These are phyloP conservation scores for Stratiolaelaps scimitus DNA, from an alignment of 1,140 invertebrate genomes.

Conservation along the genomic window DNA sequence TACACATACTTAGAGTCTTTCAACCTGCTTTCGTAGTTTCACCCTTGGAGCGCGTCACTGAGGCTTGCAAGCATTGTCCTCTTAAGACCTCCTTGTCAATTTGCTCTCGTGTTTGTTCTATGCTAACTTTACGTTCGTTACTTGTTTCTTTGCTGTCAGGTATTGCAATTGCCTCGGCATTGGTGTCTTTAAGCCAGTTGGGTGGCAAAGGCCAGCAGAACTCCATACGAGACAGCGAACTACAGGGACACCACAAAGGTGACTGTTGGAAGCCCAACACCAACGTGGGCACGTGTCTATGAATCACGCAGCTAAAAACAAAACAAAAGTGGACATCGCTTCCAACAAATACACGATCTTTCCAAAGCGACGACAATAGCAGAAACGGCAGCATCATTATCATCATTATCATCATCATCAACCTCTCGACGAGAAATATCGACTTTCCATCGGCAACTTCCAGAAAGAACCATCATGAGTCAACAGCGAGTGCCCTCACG, in stretches of 20 bases:
- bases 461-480: too few species aligned
- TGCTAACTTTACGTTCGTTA: background rate
- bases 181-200: slow-evolving; percentile 50
- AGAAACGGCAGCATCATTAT: too few species aligned
- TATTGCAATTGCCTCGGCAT: slow-evolving; percentile 65
- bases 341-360: too few species aligned
- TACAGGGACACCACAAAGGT: slow-evolving; percentile 3
- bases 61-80: background rate
- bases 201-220: slow-evolving; percentile 24
- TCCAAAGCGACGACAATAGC: too few species aligned
- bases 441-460: too few species aligned
- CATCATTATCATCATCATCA: too few species aligned
- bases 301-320: background rate
- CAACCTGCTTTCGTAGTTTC: too few species aligned
- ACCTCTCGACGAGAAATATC: too few species aligned
- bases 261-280: slow-evolving; percentile 27
- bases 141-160: slow-evolving; percentile 45
- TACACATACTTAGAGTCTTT: too few species aligned
- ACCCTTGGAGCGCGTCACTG: too few species aligned
- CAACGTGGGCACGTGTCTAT: slow-evolving; percentile 21
- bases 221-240: slow-evolving; percentile 15
- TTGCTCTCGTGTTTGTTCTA: slow-evolving; percentile 15
- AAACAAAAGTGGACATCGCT: too few species aligned
- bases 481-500: too few species aligned
- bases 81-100: slow-evolving; percentile 5